Percentiles rank a stretch among this genome's conserved stretches.
Conservation (phyloP, 1,140 invertebrate species). For the Drosophila micromelanica region DNA sequence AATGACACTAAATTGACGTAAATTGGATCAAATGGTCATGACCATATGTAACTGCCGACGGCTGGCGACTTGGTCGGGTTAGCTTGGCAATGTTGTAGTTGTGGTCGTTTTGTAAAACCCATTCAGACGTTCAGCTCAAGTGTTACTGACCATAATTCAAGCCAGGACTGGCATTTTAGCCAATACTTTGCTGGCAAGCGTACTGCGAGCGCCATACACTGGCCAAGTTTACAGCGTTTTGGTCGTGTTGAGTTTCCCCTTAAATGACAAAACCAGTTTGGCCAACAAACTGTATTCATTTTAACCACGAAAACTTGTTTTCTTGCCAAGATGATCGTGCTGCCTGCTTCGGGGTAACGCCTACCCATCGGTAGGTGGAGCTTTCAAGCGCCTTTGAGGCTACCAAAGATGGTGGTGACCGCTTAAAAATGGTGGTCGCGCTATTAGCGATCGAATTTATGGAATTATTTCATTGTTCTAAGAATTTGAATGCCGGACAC, state of each 20-base stretch:
- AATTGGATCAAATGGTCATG: constrained; percentile 69
- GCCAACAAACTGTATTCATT: constrained; percentile 51
- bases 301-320: constrained; percentile 68
- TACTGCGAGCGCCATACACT: constrained; percentile 39
- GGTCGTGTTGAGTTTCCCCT: constrained; percentile 64
- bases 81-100: constrained; percentile 20
- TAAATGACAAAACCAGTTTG: constrained; percentile 60
- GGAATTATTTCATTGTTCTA: constrained; percentile 83
- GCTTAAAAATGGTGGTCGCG: constrained; percentile 67
- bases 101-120: constrained; percentile 60
- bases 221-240: constrained; percentile 40
- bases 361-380: constrained; percentile 70
- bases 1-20: constrained; percentile 77
- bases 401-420: constrained; percentile 67
- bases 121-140: constrained; percentile 66
- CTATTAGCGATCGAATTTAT: constrained; percentile 81
- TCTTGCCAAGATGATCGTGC: constrained; percentile 48
- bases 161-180: constrained; percentile 65
- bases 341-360: constrained; percentile 48
- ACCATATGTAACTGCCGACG: constrained; percentile 63
- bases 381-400: constrained; percentile 46
- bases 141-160: constrained; percentile 79
- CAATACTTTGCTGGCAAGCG: constrained; percentile 48
- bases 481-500: constrained; percentile 71
- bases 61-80: constrained; percentile 49